phyloP scores from a whole-genome alignment of 2,797 vertebrate genomes.

The Poecilia gillii region DNA sequence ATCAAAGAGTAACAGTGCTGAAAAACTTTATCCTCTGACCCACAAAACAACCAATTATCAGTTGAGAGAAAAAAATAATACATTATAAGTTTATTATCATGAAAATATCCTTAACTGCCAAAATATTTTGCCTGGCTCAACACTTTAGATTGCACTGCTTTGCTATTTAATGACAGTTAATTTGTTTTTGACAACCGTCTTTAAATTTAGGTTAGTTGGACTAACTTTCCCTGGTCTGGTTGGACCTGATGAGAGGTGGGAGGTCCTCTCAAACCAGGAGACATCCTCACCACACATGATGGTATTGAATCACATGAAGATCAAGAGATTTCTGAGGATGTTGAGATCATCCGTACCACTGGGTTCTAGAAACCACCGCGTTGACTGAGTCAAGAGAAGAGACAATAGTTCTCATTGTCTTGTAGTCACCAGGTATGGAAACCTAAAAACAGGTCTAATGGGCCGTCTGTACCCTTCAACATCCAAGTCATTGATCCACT shows the following conservation, averaged over 20 bases:
- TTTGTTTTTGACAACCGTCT: background rate
- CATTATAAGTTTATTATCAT: background rate
- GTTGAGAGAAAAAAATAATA: background rate
- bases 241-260: background rate
- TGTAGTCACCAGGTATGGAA: background rate
- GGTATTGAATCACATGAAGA: background rate
- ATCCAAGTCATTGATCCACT: conserved; percentile 17
- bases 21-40: background rate
- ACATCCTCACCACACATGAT: background rate
- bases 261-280: background rate
- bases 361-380: background rate
- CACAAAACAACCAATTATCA: background rate
- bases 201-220: background rate
- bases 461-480: background rate
- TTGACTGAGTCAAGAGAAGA: background rate
- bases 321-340: background rate
- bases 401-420: background rate
- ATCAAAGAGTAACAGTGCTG: background rate
- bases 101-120: background rate
- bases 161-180: background rate
- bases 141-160: background rate
- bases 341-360: background rate
- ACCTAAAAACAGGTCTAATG: conserved; percentile 3
- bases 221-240: background rate
- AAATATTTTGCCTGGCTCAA: background rate